Evolutionary conservation across 2,888 invertebrate genomes (phyloP).

Genomic region (Conchocele bisecta): DNA sequence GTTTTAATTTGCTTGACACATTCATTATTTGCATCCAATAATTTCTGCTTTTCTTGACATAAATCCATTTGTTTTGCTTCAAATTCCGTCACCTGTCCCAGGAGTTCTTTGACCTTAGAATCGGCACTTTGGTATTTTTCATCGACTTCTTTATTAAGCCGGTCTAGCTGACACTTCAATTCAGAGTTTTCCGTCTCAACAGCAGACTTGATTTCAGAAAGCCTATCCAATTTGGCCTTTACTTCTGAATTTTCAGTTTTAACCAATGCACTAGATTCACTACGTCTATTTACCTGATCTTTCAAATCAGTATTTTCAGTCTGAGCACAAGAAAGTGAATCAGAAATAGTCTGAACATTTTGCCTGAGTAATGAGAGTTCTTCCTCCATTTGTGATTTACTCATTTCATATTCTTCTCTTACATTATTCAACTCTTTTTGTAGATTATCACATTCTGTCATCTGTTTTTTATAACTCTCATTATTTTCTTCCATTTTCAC

Average conservation of each 20-base stretch:
- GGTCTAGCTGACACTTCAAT: constrained; percentile 50
- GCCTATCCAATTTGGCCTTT: background rate
- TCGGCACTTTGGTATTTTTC: constrained; percentile 56
- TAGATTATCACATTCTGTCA: constrained; percentile 66
- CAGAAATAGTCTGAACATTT: constrained; percentile 2
- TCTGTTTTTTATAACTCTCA: constrained; percentile 53
- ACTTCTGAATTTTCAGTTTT: too few species aligned
- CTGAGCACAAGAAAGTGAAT: constrained; percentile 25
- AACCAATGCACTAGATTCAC: too few species aligned
- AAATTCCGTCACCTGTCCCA: constrained; percentile 40
- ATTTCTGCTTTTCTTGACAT: constrained; percentile 47
- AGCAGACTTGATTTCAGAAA: constrained; percentile 19
- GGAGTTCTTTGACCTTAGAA: constrained; percentile 46
- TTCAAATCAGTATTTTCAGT: constrained; percentile 50
- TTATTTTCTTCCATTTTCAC: constrained; percentile 58
- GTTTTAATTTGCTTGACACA: constrained; percentile 53
- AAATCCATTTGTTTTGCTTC: constrained; percentile 49
- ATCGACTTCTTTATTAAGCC: constrained; percentile 54
- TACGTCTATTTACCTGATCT: constrained; percentile 53
- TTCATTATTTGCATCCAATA: constrained; percentile 43
- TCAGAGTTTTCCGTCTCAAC: constrained; percentile 51
- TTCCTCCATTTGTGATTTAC: constrained; percentile 39
- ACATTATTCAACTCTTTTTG: constrained; percentile 72
- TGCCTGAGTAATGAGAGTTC: constrained; percentile 42
- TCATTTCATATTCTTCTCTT: constrained; percentile 46